Percentiles rank a stretch among this genome's conserved stretches.
phyloP scores from a whole-genome alignment of 2,888 invertebrate genomes.

The Seira sanloemensis region DNA sequence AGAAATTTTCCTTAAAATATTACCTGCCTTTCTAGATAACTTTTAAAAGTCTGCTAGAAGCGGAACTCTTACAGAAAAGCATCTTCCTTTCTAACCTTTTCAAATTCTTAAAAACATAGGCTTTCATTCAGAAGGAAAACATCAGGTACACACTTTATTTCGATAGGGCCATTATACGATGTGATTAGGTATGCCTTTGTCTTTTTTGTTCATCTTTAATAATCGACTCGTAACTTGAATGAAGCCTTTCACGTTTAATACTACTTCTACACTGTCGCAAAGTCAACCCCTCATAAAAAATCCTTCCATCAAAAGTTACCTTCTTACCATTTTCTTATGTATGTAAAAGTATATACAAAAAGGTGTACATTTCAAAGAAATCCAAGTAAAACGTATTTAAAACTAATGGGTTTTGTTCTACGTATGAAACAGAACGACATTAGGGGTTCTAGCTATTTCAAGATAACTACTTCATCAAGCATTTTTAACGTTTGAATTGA shows the following conservation, averaged over 20 bases:
- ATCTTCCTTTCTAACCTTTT: background rate
- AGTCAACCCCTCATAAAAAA: background rate
- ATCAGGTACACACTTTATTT: background rate
- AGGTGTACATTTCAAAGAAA: background rate
- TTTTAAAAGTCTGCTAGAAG: background rate
- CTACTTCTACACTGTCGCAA: no score
- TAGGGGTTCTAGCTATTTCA: no score
- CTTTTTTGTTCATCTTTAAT: slow-evolving; percentile 2
- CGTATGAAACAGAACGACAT: no score
- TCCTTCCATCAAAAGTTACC: background rate
- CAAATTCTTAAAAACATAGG: no score
- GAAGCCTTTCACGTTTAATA: slow-evolving; percentile 12
- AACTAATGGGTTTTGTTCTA: no score
- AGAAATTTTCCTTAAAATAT: background rate
- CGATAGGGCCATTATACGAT: background rate
- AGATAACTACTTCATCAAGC: no score
- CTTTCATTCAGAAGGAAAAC: no score
- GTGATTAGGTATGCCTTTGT: background rate
- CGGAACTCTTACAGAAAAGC: background rate
- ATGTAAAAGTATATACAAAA: no score
- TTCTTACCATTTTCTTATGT: background rate
- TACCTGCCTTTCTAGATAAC: background rate
- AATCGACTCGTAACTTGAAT: background rate
- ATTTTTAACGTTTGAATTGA: background rate
- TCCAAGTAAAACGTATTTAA: no score